A percentile compares a stretch with the other conserved stretches of the same genome.
Evolutionary conservation across 35 echinoderm and acorn worm species (phyloP).

Genomic region (Nesometra sesokonis): DNA sequence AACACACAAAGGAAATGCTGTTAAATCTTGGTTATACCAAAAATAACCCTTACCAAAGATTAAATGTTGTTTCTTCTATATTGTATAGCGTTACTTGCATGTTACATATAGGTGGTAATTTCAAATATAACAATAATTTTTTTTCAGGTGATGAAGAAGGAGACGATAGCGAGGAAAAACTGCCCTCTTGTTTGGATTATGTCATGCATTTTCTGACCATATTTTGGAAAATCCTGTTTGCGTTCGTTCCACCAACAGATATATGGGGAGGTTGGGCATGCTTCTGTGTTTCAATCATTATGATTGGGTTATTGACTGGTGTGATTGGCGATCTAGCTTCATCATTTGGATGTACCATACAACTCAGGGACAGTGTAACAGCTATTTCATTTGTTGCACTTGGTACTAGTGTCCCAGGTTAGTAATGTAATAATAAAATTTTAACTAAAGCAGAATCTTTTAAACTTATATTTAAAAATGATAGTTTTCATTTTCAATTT

Average conservation of each 20-base stretch:
- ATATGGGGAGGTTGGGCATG: slow-evolving; percentile 83
- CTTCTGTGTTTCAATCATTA: slow-evolving; percentile 71
- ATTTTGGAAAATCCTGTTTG: slow-evolving; percentile 99
- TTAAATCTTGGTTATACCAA: too few species aligned
- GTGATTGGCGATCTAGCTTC: slow-evolving; percentile 82
- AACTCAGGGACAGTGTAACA: slow-evolving; percentile 61
- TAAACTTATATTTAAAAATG: too few species aligned
- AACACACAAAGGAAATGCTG: too few species aligned
- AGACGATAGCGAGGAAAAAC: slow-evolving; percentile 81
- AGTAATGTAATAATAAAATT: not conserved
- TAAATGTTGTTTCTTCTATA: too few species aligned
- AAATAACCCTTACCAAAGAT: too few species aligned
- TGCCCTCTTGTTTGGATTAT: slow-evolving; percentile 88
- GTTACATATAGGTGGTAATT: too few species aligned
- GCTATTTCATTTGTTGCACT: slow-evolving; percentile 98
- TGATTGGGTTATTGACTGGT: slow-evolving; percentile 73
- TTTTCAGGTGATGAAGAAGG: slow-evolving; percentile 61
- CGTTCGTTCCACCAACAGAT: slow-evolving; percentile 90
- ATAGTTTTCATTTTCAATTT: too few species aligned
- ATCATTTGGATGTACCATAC: slow-evolving; percentile 89
- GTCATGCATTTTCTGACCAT: slow-evolving; percentile 99
- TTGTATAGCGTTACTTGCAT: too few species aligned
- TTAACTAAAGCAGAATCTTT: too few species aligned
- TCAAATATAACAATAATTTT: too few species aligned
- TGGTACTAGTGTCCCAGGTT: slow-evolving; percentile 96